Conservation (phyloP, 2,113 vertebrate species). For the Suricata suricatta region DNA sequence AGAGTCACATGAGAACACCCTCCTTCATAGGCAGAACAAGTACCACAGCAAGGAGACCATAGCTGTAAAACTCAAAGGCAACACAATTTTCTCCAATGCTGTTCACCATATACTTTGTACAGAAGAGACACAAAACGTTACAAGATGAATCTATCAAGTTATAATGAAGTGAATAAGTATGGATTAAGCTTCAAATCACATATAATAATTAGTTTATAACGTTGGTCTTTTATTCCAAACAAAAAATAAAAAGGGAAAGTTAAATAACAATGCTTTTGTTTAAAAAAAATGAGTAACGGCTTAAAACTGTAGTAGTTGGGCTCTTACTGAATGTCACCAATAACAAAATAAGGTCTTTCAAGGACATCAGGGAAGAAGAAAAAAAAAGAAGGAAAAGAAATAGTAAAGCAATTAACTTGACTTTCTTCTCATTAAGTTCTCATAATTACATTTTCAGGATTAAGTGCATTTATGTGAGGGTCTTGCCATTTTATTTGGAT, state of each 20-base stretch:
- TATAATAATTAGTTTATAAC: neutral
- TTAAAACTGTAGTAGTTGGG: conserved; percentile 45
- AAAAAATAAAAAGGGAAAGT: neutral
- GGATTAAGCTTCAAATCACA: neutral
- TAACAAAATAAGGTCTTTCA: conserved; percentile 67
- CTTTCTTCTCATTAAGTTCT: conserved; percentile 77
- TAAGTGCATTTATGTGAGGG: conserved; percentile 69
- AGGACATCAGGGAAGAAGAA: conserved; percentile 21
- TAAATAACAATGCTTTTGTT: neutral
- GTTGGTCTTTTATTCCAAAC: neutral
- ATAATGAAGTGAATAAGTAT: neutral
- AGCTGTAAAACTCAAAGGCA: neutral
- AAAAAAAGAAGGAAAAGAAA: conserved; percentile 26
- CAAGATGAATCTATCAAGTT: neutral
- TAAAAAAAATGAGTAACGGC: neutral
- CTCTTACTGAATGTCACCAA: conserved; percentile 57
- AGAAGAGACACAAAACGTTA: neutral
- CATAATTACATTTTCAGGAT: conserved; percentile 77
- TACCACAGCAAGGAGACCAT: neutral
- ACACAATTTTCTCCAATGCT: neutral
- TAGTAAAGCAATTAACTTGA: conserved; percentile 74
- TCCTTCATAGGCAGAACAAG: neutral
- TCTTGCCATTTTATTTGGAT: conserved; percentile 58
- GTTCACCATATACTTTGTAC: neutral
- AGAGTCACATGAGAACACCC: neutral